Evolutionary conservation across 2,113 vertebrate genomes (phyloP).

Genomic region (Echinops telfairi): DNA sequence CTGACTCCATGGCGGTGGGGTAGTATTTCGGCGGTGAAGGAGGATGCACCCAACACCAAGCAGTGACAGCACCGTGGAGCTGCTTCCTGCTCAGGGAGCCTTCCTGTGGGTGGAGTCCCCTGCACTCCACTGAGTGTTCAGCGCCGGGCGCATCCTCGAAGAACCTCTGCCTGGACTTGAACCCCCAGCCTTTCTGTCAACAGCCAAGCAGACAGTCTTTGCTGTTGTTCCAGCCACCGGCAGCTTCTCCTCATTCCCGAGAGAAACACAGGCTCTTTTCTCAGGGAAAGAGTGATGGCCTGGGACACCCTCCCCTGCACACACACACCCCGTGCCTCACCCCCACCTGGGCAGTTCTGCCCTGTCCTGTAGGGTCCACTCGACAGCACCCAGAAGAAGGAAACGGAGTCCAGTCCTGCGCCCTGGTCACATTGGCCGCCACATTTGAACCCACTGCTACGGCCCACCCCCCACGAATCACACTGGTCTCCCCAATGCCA

Average conservation of each 20-base stretch:
- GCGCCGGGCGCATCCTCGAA: neutral
- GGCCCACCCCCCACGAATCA: neutral
- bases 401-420: neutral
- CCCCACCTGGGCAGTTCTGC: too few species aligned
- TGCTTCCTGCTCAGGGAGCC: neutral
- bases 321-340: too few species aligned
- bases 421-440: neutral
- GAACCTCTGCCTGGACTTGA: neutral
- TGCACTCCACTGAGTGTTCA: neutral
- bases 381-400: neutral
- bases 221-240: neutral
- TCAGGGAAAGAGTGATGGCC: too few species aligned
- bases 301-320: too few species aligned
- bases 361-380: too few species aligned
- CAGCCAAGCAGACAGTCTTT: neutral
- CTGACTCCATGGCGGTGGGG: too few species aligned
- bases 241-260: too few species aligned
- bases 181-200: neutral
- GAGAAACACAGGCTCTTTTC: too few species aligned
- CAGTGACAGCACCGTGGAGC: neutral
- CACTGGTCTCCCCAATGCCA: neutral
- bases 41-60: neutral
- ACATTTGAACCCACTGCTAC: neutral
- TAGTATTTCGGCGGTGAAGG: neutral
- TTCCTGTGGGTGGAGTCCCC: neutral